Evolutionary conservation across 92 coral and sea anemone species (phyloP), one percentile per base, ranked within the genome.

Genomic region (Metridium senile): DNA sequence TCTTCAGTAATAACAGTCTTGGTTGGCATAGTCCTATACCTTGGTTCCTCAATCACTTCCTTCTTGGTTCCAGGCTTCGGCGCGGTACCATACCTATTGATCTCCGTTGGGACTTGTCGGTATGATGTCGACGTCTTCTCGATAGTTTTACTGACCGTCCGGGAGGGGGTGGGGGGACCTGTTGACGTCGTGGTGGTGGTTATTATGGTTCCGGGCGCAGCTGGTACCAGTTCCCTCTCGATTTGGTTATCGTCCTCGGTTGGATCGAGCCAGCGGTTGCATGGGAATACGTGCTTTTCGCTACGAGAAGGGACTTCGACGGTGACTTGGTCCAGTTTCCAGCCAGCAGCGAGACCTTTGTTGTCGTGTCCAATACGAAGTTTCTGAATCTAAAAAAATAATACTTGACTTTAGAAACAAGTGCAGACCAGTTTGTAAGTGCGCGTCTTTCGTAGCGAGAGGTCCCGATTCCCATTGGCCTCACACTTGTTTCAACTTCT

Each of bases 361-460:
- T 93, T 91, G 81, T 95, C 99, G 68, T 95, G 99, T 34, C 99
- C 97, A 43, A 95, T 89, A 79, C 97, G 92, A 17, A 95, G 74
- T 77, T 85, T 84, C 65, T 89, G 87, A 54, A 92, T 84, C 99
- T 94, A 79, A 23, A 65, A 75, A 8, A 26, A 43, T 27, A n/a
- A 31, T 1, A n/a, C n/a, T n/a, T n/a, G n/a, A n/a, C n/a, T n/a
- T n/a, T n/a, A n/a, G n/a, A n/a, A n/a, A n/a, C n/a, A n/a, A n/a
- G n/a, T n/a, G n/a, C n/a, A n/a, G n/a, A n/a, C n/a, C n/a, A n/a
- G n/a, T n/a, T n/a, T n/a, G n/a, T n/a, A n/a, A n/a, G n/a, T n/a
- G n/a, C n/a, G n/a, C n/a, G n/a, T n/a, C n/a, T n/a, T n/a, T n/a
- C n/a, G n/a, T n/a, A n/a, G n/a, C n/a, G n/a, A n/a, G n/a, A n/a